These are phyloP conservation scores for Nothoprocta perdicaria DNA, from an alignment of 2,113 vertebrate genomes.

Conservation along the genomic window DNA sequence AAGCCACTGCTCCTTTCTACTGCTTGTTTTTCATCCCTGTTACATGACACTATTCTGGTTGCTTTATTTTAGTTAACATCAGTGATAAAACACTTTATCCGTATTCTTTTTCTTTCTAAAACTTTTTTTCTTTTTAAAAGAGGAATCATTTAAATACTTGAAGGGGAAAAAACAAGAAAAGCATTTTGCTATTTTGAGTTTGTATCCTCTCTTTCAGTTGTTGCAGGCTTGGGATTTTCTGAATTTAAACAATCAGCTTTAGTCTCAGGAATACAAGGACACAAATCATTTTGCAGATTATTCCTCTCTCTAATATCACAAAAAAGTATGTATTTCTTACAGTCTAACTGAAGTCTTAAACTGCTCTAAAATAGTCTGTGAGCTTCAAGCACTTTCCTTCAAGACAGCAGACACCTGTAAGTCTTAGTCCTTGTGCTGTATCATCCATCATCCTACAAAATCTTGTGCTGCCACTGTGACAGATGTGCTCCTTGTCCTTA, in stretches of 20 bases:
- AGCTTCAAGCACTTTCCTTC: neutral
- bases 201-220: neutral
- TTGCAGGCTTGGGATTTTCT: neutral
- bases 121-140: neutral
- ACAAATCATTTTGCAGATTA: neutral
- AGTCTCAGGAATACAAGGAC: neutral
- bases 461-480: neutral
- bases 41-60: neutral
- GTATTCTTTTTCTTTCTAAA: neutral
- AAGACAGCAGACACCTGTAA: neutral
- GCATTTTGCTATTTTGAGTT: neutral
- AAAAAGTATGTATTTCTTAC: neutral
- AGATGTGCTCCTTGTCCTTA: neutral
- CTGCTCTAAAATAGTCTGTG: neutral
- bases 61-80: neutral
- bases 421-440: neutral
- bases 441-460: rapidly evolving
- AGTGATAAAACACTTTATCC: neutral
- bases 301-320: neutral
- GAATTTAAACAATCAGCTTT: neutral
- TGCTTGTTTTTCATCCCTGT: neutral
- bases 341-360: rapidly evolving
- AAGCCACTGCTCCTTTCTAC: neutral
- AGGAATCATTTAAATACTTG: neutral
- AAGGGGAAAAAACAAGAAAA: neutral